Percentiles rank a stretch among this genome's conserved stretches.
phyloP scores from a whole-genome alignment of 2,888 invertebrate genomes.

The Chrysolina oricalcia region DNA sequence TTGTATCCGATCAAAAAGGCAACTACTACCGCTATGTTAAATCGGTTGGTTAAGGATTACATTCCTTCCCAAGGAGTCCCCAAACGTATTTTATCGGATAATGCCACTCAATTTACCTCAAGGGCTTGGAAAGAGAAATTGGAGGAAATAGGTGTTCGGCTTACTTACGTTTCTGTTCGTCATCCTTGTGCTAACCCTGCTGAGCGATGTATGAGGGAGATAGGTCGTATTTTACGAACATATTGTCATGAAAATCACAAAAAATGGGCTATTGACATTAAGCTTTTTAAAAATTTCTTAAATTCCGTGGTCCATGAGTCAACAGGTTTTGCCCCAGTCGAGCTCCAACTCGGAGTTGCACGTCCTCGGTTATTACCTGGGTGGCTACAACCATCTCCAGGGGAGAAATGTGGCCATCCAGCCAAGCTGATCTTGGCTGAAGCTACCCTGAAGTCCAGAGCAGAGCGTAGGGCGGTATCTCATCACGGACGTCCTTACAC shows the following conservation, averaged over 20 bases:
- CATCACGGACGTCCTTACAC: too few relatives aligned
- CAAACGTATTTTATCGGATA: slow-evolving; percentile 38
- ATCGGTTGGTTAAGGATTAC: slow-evolving; percentile 29
- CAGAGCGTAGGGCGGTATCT: too few relatives aligned
- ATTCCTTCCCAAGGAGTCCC: slow-evolving; percentile 27
- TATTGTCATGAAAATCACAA: slow-evolving; percentile 50
- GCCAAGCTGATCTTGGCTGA: too few relatives aligned
- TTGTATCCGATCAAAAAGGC: too few relatives aligned
- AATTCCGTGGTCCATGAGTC: slow-evolving; percentile 42
- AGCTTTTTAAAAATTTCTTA: slow-evolving; percentile 2
- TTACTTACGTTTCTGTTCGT: slow-evolving; percentile 42
- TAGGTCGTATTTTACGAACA: too few relatives aligned
- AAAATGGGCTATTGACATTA: slow-evolving; percentile 38
- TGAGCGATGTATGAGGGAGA: slow-evolving; percentile 56
- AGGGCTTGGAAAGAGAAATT: slow-evolving; percentile 43
- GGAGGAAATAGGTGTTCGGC: slow-evolving; percentile 31
- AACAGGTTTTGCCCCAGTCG: slow-evolving; percentile 48
- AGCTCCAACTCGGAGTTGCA: slow-evolving; percentile 26
- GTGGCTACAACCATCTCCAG: too few relatives aligned
- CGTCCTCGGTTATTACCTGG: neutral
- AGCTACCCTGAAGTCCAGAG: too few relatives aligned
- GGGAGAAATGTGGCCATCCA: too few relatives aligned
- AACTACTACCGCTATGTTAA: too few relatives aligned
- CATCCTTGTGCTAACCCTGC: slow-evolving; percentile 57
- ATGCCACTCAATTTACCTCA: slow-evolving; percentile 41